Percentiles rank a stretch among this genome's conserved stretches.
phyloP scores from a whole-genome alignment of 1,140 invertebrate genomes.

The Olivierus martensii region DNA sequence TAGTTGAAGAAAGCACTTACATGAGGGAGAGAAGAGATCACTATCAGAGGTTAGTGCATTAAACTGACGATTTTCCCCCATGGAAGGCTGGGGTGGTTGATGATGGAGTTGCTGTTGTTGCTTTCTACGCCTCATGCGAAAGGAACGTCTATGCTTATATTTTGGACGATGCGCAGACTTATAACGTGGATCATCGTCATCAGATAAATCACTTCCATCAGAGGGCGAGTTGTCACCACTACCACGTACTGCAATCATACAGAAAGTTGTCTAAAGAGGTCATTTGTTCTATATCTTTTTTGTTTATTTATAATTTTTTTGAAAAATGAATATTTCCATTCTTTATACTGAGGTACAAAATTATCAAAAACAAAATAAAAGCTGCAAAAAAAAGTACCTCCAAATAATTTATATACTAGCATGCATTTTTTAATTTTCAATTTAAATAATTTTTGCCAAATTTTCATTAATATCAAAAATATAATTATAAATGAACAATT shows the following conservation, averaged over 20 bases:
- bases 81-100: constrained; percentile 18
- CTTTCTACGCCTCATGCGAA: constrained; percentile 16
- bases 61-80: constrained; percentile 19
- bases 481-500: not conserved
- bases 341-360: not conserved
- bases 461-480: not conserved
- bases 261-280: not conserved
- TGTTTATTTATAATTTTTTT: too few relatives aligned
- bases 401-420: not conserved
- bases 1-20: constrained; percentile 19
- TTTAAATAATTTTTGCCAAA: too few relatives aligned
- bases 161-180: constrained; percentile 15
- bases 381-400: not conserved
- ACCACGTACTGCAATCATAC: constrained; percentile 15
- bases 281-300: too few relatives aligned
- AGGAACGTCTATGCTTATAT: constrained; percentile 21
- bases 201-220: constrained; percentile 17
- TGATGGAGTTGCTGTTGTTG: constrained; percentile 1
- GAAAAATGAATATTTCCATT: too few relatives aligned
- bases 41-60: constrained; percentile 20
- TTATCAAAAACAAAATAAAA: not conserved
- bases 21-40: constrained; percentile 24
- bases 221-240: constrained; percentile 16
- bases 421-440: too few relatives aligned
- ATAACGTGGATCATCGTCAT: constrained; percentile 15